Evolutionary conservation across 2,113 vertebrate genomes (phyloP), one percentile per base, ranked within the genome.

Genomic region (Paracanthobrama guichenoti): DNA sequence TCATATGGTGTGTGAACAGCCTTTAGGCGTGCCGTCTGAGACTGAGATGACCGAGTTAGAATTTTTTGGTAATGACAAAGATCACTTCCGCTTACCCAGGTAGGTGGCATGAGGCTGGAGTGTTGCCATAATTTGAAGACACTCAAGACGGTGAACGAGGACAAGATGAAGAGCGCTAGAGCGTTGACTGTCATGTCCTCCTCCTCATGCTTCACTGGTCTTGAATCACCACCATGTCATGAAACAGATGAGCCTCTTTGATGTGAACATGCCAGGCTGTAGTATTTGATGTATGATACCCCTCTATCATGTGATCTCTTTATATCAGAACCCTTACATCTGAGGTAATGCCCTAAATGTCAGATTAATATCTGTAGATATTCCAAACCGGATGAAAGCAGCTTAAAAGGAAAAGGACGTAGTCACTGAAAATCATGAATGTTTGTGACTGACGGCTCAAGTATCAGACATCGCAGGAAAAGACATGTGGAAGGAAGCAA

Each of bases 191-290:
- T 83, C 86, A 85, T 22, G 48, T 46, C 46, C 46, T 48, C 57
- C 67, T 64, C 31, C 42, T 26, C 44, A 28, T 48, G 48, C 73
- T 55, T 69, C 75, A 57, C 8, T 74, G 80, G 67, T 48, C 76
- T 28, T 28, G 57, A 85, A 79, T 86, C 79, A 57, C 79, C 86
- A 26, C 86, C 86, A 26, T 87, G 80, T 89, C 78, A 64, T 28
- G 73, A 89, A 89, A 90, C 88, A 90, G 87, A 90, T 87, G 88
- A 79, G 85, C 86, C 67, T 72, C 86, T 93, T 92, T 91, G 92
- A 93, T 91, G 90, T 91, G 46, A 78, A 62, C 60, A 71, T 60
- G 76, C 46, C 31, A 66, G 57, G 75, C 79, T 77, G 71, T 80
- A 80, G 84, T 53, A 87, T 89, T 86, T 92, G 90, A 90, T 90